A percentile compares a stretch with the other conserved stretches of the same genome.
phyloP scores from a whole-genome alignment of 2,888 invertebrate genomes.

The Hyles lineata region DNA sequence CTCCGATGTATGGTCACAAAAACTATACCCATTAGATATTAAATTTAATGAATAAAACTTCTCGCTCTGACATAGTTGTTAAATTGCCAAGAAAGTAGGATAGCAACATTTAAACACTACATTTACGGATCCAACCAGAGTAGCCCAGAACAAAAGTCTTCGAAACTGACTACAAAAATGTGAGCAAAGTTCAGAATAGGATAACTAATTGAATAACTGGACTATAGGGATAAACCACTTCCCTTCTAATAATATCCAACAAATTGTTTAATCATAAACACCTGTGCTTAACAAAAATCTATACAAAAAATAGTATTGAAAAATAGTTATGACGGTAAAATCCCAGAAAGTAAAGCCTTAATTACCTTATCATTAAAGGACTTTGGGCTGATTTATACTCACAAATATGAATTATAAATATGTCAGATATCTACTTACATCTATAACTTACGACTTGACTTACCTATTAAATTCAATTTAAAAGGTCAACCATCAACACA shows the following conservation, averaged over 20 bases:
- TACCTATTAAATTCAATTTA: not conserved
- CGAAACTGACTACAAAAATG: too few relatives aligned
- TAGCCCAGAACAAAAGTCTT: too few relatives aligned
- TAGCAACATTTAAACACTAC: too few relatives aligned
- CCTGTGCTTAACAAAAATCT: not conserved
- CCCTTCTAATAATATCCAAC: not conserved
- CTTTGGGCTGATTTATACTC: conserved; percentile 16
- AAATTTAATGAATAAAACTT: too few relatives aligned
- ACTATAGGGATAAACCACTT: not conserved
- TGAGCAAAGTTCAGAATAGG: too few relatives aligned
- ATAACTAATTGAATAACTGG: not conserved
- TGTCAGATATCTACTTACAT: not conserved
- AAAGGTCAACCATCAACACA: conserved; percentile 4
- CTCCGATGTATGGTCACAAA: too few relatives aligned
- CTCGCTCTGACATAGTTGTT: too few relatives aligned
- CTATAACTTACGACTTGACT: not conserved
- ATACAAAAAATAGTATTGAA: not conserved
- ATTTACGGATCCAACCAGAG: too few relatives aligned
- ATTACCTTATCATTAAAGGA: conserved; percentile 9
- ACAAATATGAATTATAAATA: conserved; percentile 8
- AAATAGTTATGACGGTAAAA: not conserved
- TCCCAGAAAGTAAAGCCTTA: not conserved
- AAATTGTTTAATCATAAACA: not conserved
- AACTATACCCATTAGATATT: too few relatives aligned
- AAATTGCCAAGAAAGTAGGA: too few relatives aligned